Conservation (phyloP, 1,140 invertebrate species). For the Pectinophora gossypiella region DNA sequence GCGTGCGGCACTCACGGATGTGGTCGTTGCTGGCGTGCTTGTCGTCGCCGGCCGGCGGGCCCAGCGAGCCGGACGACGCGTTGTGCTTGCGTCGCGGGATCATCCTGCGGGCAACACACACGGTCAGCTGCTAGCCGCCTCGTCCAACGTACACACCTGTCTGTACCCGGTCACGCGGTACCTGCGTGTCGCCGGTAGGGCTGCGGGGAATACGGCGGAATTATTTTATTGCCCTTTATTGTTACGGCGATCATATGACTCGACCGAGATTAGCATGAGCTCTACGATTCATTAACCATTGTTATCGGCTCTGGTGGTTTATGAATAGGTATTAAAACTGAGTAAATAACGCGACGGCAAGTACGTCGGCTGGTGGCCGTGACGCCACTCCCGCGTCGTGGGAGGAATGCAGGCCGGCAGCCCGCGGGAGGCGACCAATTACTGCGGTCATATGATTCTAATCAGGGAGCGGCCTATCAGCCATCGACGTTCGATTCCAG, state of each 20-base stretch:
- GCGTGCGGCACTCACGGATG: constrained; percentile 54
- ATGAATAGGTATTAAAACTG: not conserved
- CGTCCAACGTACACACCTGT: too few species aligned
- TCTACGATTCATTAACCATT: not conserved
- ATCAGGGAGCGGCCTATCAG: not conserved
- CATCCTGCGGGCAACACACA: constrained; percentile 35
- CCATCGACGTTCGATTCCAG: not conserved
- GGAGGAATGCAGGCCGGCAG: not conserved
- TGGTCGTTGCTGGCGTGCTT: constrained; percentile 69
- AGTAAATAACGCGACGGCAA: too few species aligned
- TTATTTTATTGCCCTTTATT: not conserved
- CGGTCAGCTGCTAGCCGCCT: too few species aligned
- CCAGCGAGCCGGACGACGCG: constrained; percentile 57
- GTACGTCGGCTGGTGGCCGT: not conserved
- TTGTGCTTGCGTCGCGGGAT: constrained; percentile 64
- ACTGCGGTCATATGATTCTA: not conserved
- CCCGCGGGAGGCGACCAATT: not conserved
- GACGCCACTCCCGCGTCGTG: not conserved
- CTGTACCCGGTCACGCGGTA: too few species aligned
- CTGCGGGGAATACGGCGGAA: not conserved
- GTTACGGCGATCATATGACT: not conserved
- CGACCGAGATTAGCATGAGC: not conserved
- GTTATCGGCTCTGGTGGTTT: not conserved
- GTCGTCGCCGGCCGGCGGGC: constrained; percentile 44
- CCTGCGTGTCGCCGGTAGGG: too few species aligned